These are phyloP conservation scores for Syrmaticus mikado DNA, from an alignment of 2,113 vertebrate genomes.

Conservation along the genomic window DNA sequence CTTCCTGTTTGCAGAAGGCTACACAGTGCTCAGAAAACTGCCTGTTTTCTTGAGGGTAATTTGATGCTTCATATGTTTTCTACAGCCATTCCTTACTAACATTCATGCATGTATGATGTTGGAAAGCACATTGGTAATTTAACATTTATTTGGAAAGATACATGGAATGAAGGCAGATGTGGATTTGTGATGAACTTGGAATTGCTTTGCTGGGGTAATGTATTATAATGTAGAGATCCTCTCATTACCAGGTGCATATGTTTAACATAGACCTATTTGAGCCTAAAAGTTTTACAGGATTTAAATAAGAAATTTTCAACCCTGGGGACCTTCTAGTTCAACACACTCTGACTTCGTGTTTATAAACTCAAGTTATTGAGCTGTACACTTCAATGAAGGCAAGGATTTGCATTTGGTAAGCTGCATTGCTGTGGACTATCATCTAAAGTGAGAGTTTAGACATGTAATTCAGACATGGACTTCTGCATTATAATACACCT, in stretches of 20 bases:
- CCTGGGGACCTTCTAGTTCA: not conserved
- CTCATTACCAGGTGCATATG: not conserved
- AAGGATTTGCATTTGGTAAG: not conserved
- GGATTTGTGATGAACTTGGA: not conserved
- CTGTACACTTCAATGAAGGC: not conserved
- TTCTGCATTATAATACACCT: not conserved
- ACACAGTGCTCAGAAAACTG: not conserved
- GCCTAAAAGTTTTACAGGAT: not conserved
- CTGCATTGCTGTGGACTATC: not conserved
- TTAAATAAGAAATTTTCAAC: not conserved
- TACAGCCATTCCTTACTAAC: not conserved
- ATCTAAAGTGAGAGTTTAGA: not conserved
- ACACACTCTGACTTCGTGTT: not conserved
- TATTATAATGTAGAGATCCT: not conserved
- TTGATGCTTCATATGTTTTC: not conserved
- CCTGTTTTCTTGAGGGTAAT: not conserved
- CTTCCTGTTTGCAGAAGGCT: not conserved
- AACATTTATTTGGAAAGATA: not conserved
- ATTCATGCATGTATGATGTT: not conserved
- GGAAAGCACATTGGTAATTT: not conserved
- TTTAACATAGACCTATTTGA: not conserved
- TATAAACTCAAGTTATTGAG: not conserved
- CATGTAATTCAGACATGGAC: not conserved
- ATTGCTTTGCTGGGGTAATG: not conserved
- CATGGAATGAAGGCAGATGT: not conserved